Percentiles rank a stretch among this genome's conserved stretches.
These are phyloP conservation scores for Lithophane leautieri DNA, from an alignment of 2,888 invertebrate species.

Conservation along the genomic window DNA sequence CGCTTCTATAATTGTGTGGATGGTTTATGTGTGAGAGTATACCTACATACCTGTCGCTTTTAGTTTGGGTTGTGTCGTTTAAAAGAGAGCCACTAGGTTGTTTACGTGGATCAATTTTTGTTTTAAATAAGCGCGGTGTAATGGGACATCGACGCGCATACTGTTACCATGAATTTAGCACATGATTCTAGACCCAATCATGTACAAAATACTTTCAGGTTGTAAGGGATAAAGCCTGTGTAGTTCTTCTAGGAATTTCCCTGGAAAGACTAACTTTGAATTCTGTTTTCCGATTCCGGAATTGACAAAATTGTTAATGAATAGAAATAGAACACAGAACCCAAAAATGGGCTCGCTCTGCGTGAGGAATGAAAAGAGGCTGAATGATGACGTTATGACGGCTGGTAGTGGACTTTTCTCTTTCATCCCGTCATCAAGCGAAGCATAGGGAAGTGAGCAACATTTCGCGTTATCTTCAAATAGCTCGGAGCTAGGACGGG, in stretches of 20 bases:
- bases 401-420: neutral
- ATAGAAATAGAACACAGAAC: neutral
- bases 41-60: constrained; percentile 20
- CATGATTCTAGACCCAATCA: neutral
- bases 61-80: neutral
- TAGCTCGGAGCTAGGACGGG: neutral
- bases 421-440: neutral
- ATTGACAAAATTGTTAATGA: neutral
- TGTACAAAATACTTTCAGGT: neutral
- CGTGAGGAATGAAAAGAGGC: neutral
- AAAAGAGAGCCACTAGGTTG: neutral
- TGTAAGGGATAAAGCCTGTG: neutral
- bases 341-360: neutral
- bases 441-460: neutral
- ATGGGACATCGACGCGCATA: neutral
- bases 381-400: neutral
- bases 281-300: neutral
- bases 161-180: neutral
- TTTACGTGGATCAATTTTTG: neutral
- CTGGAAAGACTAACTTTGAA: neutral
- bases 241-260: neutral
- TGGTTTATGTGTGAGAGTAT: constrained; percentile 37
- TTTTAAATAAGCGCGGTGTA: neutral
- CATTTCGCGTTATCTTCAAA: neutral
- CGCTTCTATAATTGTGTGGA: constrained; percentile 57